Evolutionary conservation across 2,888 invertebrate genomes (phyloP).

Genomic region (Hipparchia sbordonii): DNA sequence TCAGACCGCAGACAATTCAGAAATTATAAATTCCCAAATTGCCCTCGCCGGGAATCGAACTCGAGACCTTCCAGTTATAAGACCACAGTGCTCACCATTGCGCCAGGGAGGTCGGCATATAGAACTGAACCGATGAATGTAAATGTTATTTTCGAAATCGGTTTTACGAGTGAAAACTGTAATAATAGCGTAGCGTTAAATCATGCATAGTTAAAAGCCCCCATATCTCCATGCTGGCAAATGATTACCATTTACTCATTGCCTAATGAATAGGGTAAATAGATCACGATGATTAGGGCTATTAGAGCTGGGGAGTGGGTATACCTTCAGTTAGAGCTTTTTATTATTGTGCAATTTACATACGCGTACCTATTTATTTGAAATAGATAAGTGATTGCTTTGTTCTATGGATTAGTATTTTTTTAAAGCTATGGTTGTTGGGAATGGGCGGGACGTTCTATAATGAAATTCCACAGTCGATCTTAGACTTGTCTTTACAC

Average conservation of each 20-base stretch:
- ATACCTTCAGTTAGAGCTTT: background rate
- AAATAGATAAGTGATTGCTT: no score
- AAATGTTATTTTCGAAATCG: background rate
- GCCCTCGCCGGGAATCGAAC: no score
- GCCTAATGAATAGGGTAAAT: constrained; percentile 44
- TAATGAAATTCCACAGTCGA: no score
- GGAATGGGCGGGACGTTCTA: no score
- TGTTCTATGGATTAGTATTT: no score
- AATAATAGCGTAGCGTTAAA: constrained; percentile 40
- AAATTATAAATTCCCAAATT: no score
- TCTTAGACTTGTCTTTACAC: no score
- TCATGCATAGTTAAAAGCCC: constrained; percentile 48
- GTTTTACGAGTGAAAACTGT: constrained; percentile 30
- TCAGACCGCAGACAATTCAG: no score
- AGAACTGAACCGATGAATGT: constrained; percentile 1
- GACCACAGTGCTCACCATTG: no score
- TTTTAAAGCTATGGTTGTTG: no score
- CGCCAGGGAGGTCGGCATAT: background rate
- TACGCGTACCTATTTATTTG: no score
- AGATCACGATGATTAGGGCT: constrained; percentile 36
- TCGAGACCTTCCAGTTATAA: no score
- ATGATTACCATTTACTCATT: constrained; percentile 46
- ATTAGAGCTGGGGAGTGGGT: background rate
- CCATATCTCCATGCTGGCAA: constrained; percentile 42
- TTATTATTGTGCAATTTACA: background rate